Evolutionary conservation across 2,888 invertebrate genomes (phyloP).

Genomic region (Blastobasis adustella): DNA sequence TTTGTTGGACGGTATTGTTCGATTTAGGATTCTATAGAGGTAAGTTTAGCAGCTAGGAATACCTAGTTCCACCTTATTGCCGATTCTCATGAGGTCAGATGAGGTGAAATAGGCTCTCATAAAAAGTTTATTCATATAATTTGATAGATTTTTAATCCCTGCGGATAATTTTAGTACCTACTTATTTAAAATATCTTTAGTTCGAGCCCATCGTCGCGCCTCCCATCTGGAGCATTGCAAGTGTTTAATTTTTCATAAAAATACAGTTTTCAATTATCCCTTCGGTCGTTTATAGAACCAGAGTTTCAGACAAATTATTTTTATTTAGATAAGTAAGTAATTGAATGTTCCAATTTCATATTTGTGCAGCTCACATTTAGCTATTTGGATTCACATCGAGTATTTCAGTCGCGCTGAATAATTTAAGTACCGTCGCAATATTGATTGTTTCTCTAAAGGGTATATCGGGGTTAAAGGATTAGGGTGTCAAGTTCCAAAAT

Average conservation of each 20-base stretch:
- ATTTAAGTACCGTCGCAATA: neutral
- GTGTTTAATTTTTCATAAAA: too few species aligned
- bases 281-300: too few species aligned
- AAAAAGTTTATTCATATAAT: too few species aligned
- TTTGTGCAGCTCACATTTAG: too few species aligned
- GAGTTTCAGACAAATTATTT: slow-evolving; percentile 23
- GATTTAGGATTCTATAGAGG: neutral
- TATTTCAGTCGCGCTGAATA: too few species aligned
- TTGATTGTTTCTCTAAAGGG: neutral
- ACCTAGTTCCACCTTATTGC: neutral
- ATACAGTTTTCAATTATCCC: too few species aligned
- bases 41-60: neutral
- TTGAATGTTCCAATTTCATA: slow-evolving; percentile 31
- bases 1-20: neutral
- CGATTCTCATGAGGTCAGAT: neutral
- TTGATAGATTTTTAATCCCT: too few species aligned
- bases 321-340: slow-evolving; percentile 37
- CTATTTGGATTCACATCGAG: too few species aligned
- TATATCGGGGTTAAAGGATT: slow-evolving; percentile 5
- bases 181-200: too few species aligned
- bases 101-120: neutral
- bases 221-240: too few species aligned
- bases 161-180: too few species aligned
- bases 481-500: slow-evolving; percentile 10
- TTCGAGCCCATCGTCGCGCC: too few species aligned